Evolutionary conservation across 2,113 vertebrate genomes (phyloP).

Genomic region (Catharus minimus): DNA sequence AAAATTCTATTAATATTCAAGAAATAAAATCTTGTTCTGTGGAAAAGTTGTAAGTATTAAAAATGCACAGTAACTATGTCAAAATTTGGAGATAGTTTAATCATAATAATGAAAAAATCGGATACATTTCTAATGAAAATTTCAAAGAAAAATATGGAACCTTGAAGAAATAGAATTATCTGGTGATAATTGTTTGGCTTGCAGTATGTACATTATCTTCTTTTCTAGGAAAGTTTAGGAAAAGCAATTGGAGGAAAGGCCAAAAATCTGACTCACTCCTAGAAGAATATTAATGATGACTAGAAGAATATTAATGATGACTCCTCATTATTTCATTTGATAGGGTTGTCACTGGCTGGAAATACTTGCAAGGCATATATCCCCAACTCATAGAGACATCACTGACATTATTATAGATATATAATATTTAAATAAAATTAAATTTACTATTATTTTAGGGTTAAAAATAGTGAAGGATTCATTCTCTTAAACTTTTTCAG

Average conservation of each 20-base stretch:
- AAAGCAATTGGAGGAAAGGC: neutral
- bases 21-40: neutral
- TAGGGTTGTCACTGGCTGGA: neutral
- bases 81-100: neutral
- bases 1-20: neutral
- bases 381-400: neutral
- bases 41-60: neutral
- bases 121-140: neutral
- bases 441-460: neutral
- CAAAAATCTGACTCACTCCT: neutral
- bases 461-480: neutral
- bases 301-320: neutral
- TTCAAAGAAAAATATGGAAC: neutral
- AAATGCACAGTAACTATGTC: neutral
- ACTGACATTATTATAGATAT: neutral
- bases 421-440: too few relatives aligned
- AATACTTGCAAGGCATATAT: neutral
- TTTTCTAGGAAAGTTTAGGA: neutral
- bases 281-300: neutral
- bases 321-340: neutral
- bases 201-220: neutral
- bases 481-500: neutral
- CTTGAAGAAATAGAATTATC: neutral
- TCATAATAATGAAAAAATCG: neutral
- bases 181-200: neutral